phyloP scores from a whole-genome alignment of 2,797 vertebrate species.

The Chrosomus eos region DNA sequence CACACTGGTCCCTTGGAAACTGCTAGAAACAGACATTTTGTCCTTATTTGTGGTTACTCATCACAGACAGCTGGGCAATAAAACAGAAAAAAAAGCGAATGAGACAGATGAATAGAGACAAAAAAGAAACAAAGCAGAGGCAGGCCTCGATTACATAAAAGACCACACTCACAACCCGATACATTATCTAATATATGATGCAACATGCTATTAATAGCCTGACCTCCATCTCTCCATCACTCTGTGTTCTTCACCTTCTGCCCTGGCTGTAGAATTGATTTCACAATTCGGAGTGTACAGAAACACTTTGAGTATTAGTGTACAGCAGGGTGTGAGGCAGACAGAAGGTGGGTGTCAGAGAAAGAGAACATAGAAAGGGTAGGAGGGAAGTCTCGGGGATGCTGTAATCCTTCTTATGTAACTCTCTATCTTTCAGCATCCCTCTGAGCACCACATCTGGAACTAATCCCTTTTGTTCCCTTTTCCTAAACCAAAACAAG shows the following conservation, averaged over 20 bases:
- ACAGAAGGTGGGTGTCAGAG: constrained; percentile 45
- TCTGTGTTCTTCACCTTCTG: constrained; percentile 37
- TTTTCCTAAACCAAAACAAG: constrained; percentile 27
- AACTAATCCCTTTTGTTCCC: constrained; percentile 50
- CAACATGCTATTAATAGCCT: constrained; percentile 55
- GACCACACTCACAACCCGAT: constrained; percentile 41
- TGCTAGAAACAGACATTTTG: constrained; percentile 9
- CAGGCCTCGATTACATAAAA: constrained; percentile 46
- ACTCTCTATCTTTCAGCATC: constrained; percentile 64
- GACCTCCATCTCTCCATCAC: constrained; percentile 49
- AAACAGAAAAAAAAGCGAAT: not conserved
- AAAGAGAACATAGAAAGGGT: constrained; percentile 42
- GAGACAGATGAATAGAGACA: not conserved
- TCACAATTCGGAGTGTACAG: constrained; percentile 25
- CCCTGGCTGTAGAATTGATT: constrained; percentile 32
- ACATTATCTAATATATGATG: constrained; percentile 61
- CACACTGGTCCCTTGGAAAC: constrained; percentile 13
- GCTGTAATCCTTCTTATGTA: constrained; percentile 80
- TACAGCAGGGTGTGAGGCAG: constrained; percentile 56
- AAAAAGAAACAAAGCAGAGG: constrained; percentile 2
- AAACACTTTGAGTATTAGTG: constrained; percentile 35
- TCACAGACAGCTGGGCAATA: constrained; percentile 16
- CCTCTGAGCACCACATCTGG: constrained; percentile 58
- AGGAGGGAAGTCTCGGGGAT: constrained; percentile 57
- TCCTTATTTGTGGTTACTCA: constrained; percentile 11